Evolutionary conservation across 1,140 invertebrate genomes (phyloP), one percentile per base, ranked within the genome.

Genomic region (Ylistrum balloti): DNA sequence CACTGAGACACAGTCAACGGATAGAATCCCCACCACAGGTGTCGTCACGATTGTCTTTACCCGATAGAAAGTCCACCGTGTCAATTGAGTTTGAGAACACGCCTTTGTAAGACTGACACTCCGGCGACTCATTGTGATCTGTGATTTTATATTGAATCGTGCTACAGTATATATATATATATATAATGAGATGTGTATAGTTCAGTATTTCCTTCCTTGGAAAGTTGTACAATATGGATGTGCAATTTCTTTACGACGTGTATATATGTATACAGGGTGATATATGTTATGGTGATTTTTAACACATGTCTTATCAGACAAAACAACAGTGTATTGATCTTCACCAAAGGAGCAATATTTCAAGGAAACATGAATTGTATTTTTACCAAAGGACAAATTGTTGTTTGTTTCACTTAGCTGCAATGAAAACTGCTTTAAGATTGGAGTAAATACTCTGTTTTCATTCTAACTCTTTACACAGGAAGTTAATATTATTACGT

Each of bases 111-210:
- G 56, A 74, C 56, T 28, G 56, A n/a, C 22, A 74, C 56, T 74
- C 56, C 2, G 22, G 56, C 11, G 56, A 28, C 17, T 28, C n/a
- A 17, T 74, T 28, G 22, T 74, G 56, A 28, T 74, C 56, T 74
- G 56, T 74, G 56, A 74, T 74, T 74, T 74, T n/a, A 74, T 74
- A n/a, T 56, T 56, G 45, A 56, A 74, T 9, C 28, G 56, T 74
- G 56, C 56, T 74, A 7, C 17, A 74, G n/a, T n/a, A n/a, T 74
- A 28, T 74, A 74, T 9, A 28, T 11, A 28, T 74, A 1, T 5
- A 74, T 0, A 45, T 45, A 28, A 5, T n/a, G 56, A 74, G n/a
- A n/a, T n/a, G n/a, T n/a, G n/a, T n/a, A n/a, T n/a, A n/a, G n/a
- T n/a, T n/a, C n/a, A n/a, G n/a, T n/a, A n/a, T 11, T 74, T 74